Evolutionary conservation across 2,797 vertebrate genomes (phyloP), one percentile per base, ranked within the genome.

Genomic region (Brachyalestes nurse): DNA sequence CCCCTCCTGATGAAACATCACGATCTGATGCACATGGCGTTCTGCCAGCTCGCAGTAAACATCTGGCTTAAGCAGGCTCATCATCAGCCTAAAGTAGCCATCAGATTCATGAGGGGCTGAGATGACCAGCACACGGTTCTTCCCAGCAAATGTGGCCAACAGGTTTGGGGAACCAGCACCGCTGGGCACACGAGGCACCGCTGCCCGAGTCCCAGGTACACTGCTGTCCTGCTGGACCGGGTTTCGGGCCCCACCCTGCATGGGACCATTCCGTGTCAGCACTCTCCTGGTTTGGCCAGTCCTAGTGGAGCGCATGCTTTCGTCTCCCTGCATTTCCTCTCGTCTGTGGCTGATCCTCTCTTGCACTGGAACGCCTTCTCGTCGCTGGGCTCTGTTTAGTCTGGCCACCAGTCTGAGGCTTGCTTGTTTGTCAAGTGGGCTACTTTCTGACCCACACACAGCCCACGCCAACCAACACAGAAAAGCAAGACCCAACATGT

Each of bases 11-110:
- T 99, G 97, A 78, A 99, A 99, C 28, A 99, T 89, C 78, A 99
- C 93, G 0, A 99, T 93, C 90, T 99, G 98, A 73, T 97, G 97
- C 75, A 99, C 96, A 60, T 99, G 98, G 61, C 98, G 89, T 81
- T 99, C 98, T 0, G 97, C 97, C 65, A 99, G 92, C 90, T 99
- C 97, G 0, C 98, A 99, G 81, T 99, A 99, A 58, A 99, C 97
- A 0, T 99, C 97, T 0, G 95, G 91, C 85, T 97, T 99, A 72
- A 99, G 93, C 0, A 99, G 94, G 71, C 96, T 97, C 96, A 99
- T 97, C 98, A 99, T 99, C 21, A 99, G 92, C 6, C 98, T 94
- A 88, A 97, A 99, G 90, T 99, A 99, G 25, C 97, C 97, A 38
- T 99, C 98, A 0, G 97, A 97, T 0, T 97, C 95, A 0, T 97